A percentile compares a stretch with the other conserved stretches of the same genome.
These are phyloP conservation scores for Neosilurus mollespiculum DNA, from an alignment of 2,797 vertebrate species.

Conservation along the genomic window DNA sequence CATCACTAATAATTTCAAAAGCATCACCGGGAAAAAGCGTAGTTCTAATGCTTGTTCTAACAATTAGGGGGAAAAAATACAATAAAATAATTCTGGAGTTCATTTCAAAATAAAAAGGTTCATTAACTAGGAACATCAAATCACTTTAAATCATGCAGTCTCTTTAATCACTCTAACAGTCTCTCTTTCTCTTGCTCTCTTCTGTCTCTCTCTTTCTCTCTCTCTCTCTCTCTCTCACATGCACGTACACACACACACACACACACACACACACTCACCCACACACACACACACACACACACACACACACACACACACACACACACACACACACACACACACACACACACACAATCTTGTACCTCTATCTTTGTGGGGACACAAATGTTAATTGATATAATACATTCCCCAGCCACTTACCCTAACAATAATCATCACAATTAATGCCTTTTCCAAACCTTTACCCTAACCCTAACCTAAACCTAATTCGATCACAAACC, in stretches of 20 bases:
- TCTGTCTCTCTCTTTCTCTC: too few relatives aligned
- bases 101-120: background rate
- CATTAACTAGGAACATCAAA: constrained; percentile 12
- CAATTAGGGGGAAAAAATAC: background rate
- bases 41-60: background rate
- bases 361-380: too few relatives aligned
- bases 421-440: too few relatives aligned
- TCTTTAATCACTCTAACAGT: constrained; percentile 6
- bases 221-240: background rate
- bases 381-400: too few relatives aligned
- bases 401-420: too few relatives aligned
- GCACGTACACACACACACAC: background rate
- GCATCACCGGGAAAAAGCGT: background rate
- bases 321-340: background rate
- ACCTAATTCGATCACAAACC: too few relatives aligned
- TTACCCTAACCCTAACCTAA: too few relatives aligned
- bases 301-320: background rate
- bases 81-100: background rate
- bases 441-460: too few relatives aligned
- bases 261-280: background rate
- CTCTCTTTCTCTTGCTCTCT: too few relatives aligned
- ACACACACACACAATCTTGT: too few relatives aligned
- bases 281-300: too few relatives aligned
- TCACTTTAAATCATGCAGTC: constrained; percentile 2
- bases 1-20: background rate